Evolutionary conservation across 1,140 invertebrate genomes (phyloP), one percentile per base, ranked within the genome.

Genomic region (Neodiprion pinetum): DNA sequence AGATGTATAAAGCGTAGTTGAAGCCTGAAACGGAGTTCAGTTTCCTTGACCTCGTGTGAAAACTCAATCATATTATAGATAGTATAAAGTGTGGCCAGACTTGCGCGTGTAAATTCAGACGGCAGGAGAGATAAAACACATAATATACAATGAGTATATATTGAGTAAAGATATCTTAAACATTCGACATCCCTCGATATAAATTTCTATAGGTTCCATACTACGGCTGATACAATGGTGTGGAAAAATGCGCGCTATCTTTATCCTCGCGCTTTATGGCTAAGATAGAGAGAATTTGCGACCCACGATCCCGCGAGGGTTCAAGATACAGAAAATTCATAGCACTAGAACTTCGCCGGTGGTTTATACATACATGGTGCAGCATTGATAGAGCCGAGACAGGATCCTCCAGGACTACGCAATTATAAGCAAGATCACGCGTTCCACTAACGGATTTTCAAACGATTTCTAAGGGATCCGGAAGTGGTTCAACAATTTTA

Each of bases 231-330:
- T 61, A 61, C 53, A 61, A 61, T 61, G 53, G 53, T 61, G 53
- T 61, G 53, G 53, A 61, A 61, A 61, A 61, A 61, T 61, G 53
- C 11, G n/a, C 53, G 53, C 11, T 61, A 61, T 61, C 53, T 61
- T 61, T 61, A 61, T 61, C 53, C 53, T 61, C 7, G 11, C 53
- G 11, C 53, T 61, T 61, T 61, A 61, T 61, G 53, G 53, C 53
- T 61, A 61, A 61, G 53, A 61, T 61, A 61, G 53, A 61, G 53
- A 61, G n/a, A 61, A 61, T 61, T 61, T 61, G 53, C n/a, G 53
- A 61, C 53, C 53, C 53, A 9, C 3, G 53, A 61, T 61, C 53
- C 11, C 53, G 53, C 28, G 53, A 61, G 53, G 53, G 53, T 61
- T 12, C 11, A 17, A 61, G 53, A 61, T 61, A 61, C n/a, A 61